A percentile compares a stretch with the other conserved stretches of the same genome.
These are phyloP conservation scores for Danaus plexippus DNA, from an alignment of 1,140 invertebrate species.

Conservation along the genomic window DNA sequence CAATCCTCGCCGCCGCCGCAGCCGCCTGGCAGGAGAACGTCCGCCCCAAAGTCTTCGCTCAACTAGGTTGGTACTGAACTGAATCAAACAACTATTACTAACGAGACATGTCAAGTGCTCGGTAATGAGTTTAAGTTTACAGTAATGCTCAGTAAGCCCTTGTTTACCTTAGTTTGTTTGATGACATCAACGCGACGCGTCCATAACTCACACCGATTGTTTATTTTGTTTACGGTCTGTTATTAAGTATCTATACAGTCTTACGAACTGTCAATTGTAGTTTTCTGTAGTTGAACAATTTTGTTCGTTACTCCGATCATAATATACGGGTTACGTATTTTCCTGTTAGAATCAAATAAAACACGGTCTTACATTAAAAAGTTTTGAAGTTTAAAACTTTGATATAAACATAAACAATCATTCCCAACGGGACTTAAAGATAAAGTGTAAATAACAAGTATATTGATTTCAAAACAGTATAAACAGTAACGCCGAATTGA, in stretches of 20 bases:
- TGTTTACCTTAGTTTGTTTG: conserved; percentile 59
- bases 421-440: too few relatives aligned
- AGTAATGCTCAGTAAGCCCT: conserved; percentile 11
- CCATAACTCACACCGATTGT: conserved; percentile 36
- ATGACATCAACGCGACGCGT: conserved; percentile 48
- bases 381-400: too few relatives aligned
- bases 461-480: conserved; percentile 15
- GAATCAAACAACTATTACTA: conserved; percentile 1
- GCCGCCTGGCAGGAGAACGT: conserved; percentile 88
- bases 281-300: too few relatives aligned
- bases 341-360: too few relatives aligned
- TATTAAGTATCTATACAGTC: background rate
- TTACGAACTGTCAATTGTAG: conserved; percentile 16
- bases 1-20: conserved; percentile 52
- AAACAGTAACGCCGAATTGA: conserved; percentile 29
- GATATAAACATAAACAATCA: too few relatives aligned
- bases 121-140: too few relatives aligned
- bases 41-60: conserved; percentile 88
- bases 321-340: too few relatives aligned
- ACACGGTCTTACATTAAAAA: too few relatives aligned
- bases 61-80: conserved; percentile 80
- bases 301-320: too few relatives aligned
- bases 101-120: conserved; percentile 5
- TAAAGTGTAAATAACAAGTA: too few relatives aligned
- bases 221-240: conserved; percentile 12